Conservation (phyloP, 2,797 vertebrate genomes). For the Remorina albescens region DNA sequence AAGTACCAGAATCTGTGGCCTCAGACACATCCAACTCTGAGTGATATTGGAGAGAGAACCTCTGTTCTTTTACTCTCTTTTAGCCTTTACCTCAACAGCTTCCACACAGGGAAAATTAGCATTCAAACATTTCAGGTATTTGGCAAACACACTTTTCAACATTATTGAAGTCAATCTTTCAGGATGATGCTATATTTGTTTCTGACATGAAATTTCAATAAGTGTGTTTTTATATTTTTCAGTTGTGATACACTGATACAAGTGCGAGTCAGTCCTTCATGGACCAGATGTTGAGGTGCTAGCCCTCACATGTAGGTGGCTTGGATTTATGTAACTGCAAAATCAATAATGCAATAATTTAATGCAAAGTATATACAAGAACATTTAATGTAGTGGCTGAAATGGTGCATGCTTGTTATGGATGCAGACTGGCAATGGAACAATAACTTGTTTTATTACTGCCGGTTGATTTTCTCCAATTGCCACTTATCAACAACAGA, state of each 20-base stretch:
- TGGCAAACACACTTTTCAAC: background rate
- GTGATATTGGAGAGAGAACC: conserved; percentile 24
- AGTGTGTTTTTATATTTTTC: too few species aligned
- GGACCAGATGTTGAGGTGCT: too few species aligned
- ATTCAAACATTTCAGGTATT: conserved; percentile 12
- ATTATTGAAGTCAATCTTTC: background rate
- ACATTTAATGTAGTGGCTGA: too few species aligned
- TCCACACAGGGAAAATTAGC: background rate
- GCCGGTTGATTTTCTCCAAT: conserved; percentile 28
- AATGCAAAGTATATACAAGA: too few species aligned
- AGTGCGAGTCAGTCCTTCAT: too few species aligned
- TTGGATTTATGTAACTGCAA: too few species aligned
- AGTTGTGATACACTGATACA: too few species aligned
- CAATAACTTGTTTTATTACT: conserved; percentile 28
- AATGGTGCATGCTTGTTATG: background rate
- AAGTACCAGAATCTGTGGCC: conserved; percentile 12
- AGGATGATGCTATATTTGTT: too few species aligned
- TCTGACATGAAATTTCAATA: too few species aligned
- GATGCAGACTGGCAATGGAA: conserved; percentile 8
- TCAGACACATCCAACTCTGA: background rate
- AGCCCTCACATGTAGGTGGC: too few species aligned
- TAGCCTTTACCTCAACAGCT: background rate
- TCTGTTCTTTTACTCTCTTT: conserved; percentile 31
- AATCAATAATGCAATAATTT: too few species aligned
- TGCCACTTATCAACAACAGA: conserved; percentile 33